These are phyloP conservation scores for Drosophila mimica DNA, from an alignment of 2,888 invertebrate genomes.

Conservation along the genomic window DNA sequence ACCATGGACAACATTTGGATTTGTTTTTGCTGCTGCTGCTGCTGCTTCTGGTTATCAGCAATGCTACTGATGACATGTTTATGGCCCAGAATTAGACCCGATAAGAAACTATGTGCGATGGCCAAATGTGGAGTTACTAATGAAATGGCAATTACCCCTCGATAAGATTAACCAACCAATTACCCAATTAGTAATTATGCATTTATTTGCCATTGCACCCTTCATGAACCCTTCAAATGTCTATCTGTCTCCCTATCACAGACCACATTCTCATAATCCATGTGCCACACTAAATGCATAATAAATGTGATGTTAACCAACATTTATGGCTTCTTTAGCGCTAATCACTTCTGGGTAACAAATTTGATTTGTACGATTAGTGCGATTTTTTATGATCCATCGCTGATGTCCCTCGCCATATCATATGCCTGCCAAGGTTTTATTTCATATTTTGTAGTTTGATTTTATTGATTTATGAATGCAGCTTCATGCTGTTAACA, in stretches of 20 bases:
- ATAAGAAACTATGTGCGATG: conserved; percentile 15
- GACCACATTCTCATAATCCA: neutral
- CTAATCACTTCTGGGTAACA: conserved; percentile 32
- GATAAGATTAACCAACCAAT: conserved; percentile 58
- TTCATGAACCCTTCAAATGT: neutral
- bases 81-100: conserved; percentile 16
- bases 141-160: conserved; percentile 15
- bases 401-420: neutral
- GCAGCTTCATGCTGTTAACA: conserved; percentile 35
- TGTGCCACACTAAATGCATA: neutral
- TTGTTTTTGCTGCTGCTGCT: neutral
- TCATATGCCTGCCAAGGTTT: conserved; percentile 17
- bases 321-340: conserved; percentile 28
- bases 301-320: conserved; percentile 38
- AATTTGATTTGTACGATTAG: conserved; percentile 46
- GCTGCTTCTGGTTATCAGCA: conserved; percentile 16
- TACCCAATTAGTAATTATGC: conserved; percentile 51
- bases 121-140: conserved; percentile 18
- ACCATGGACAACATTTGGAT: neutral
- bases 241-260: too few species aligned
- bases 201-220: conserved; percentile 16
- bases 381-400: conserved; percentile 28
- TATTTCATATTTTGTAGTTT: neutral
- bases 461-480: conserved; percentile 48
- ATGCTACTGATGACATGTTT: conserved; percentile 37